These are phyloP conservation scores for Porites cylindrica DNA, from an alignment of 92 coral and sea anemone species.

Conservation along the genomic window DNA sequence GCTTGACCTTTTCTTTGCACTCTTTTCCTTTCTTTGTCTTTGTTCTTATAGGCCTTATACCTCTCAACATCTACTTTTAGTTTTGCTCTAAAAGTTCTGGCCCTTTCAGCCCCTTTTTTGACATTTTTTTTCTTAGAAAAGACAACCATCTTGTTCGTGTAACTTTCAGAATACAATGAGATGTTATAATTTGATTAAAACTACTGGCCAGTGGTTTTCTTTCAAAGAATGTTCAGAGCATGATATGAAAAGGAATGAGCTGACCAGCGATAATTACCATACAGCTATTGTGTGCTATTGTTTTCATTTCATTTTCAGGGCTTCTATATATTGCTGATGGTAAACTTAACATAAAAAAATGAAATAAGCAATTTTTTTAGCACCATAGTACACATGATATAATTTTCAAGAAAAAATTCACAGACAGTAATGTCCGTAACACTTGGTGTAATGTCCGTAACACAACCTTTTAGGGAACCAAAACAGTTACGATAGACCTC, in stretches of 20 bases:
- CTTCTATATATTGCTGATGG: background rate
- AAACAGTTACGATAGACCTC: background rate
- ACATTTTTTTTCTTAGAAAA: background rate
- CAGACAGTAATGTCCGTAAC: background rate
- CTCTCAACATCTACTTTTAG: conserved; percentile 36
- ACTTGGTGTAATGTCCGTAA: background rate
- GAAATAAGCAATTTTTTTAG: background rate
- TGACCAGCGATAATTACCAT: background rate
- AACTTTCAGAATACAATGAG: background rate
- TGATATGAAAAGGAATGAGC: background rate
- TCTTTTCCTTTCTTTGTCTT: conserved; percentile 48
- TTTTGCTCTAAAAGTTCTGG: background rate
- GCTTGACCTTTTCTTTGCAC: conserved; percentile 27
- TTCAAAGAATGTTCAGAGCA: background rate
- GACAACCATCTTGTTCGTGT: background rate
- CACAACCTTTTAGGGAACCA: background rate
- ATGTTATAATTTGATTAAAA: background rate
- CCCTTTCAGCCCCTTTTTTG: background rate
- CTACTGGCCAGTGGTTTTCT: background rate
- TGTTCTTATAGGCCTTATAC: conserved; percentile 30
- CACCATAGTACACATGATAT: background rate
- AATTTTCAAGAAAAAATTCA: background rate
- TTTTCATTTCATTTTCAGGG: background rate
- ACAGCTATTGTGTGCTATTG: background rate
- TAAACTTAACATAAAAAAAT: background rate